Conservation (phyloP, 2,113 vertebrate species). For the Trinectes maculatus region DNA sequence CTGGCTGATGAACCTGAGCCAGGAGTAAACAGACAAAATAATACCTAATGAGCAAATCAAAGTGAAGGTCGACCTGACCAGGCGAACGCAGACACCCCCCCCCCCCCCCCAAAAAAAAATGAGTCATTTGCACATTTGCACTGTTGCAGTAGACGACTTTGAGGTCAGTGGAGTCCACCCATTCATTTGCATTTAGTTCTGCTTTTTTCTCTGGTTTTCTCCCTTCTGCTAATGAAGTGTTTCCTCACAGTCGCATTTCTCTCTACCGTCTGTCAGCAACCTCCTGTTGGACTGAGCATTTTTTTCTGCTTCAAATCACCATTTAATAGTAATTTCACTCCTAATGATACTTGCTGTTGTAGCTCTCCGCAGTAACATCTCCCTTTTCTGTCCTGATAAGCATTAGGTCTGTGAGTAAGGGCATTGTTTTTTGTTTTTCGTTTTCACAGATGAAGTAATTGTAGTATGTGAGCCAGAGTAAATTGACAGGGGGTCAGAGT, state of each 20-base stretch:
- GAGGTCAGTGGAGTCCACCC: slow-evolving; percentile 59
- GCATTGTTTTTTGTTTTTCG: too few relatives aligned
- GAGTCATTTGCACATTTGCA: too few relatives aligned
- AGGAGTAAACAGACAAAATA: too few relatives aligned
- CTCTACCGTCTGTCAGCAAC: slow-evolving; percentile 57
- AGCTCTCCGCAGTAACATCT: not conserved
- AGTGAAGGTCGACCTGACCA: too few relatives aligned
- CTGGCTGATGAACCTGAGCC: not conserved
- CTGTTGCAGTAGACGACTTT: slow-evolving; percentile 59
- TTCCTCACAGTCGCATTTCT: slow-evolving; percentile 37
- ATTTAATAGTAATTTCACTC: slow-evolving; percentile 29
- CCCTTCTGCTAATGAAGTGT: slow-evolving; percentile 33
- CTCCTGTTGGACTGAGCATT: slow-evolving; percentile 12
- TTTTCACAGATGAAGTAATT: not conserved
- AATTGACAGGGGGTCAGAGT: slow-evolving; percentile 17
- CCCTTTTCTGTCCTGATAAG: not conserved
- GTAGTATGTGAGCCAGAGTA: slow-evolving; percentile 6
- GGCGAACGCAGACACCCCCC: too few relatives aligned
- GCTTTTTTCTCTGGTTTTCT: slow-evolving; percentile 30
- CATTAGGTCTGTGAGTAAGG: not conserved
- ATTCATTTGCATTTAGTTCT: slow-evolving; percentile 50
- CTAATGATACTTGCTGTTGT: not conserved
- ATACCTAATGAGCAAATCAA: too few relatives aligned
- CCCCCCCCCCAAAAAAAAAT: too few relatives aligned
- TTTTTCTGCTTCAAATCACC: slow-evolving; percentile 6